phyloP scores from a whole-genome alignment of 1,140 invertebrate genomes.

The Meloidogyne hapla region DNA sequence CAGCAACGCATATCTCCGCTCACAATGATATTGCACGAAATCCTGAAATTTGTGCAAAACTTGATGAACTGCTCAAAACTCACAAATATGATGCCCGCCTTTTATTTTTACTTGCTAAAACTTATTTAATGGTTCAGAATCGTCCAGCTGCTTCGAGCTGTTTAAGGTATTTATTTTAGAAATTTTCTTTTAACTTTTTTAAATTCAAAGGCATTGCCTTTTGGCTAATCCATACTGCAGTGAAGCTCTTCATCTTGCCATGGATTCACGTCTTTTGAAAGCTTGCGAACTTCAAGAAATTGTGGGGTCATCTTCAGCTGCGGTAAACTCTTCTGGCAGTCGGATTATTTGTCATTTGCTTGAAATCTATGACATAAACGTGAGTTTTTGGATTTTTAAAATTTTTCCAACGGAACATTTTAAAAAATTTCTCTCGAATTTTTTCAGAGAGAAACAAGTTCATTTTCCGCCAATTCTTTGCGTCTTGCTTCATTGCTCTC shows the following conservation, averaged over 20 bases:
- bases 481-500: conserved; percentile 19
- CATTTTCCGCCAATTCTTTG: neutral
- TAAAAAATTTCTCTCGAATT: neutral
- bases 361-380: conserved; percentile 38
- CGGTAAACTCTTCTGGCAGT: conserved; percentile 26
- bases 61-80: conserved; percentile 33
- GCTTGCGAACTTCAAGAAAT: conserved; percentile 30
- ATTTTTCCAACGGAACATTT: too few relatives aligned
- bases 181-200: neutral
- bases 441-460: conserved; percentile 30
- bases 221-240: conserved; percentile 38
- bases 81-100: conserved; percentile 43
- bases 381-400: neutral
- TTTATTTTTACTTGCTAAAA: conserved; percentile 43
- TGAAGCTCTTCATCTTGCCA: conserved; percentile 43
- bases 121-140: conserved; percentile 52
- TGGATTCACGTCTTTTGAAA: conserved; percentile 36
- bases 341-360: conserved; percentile 34
- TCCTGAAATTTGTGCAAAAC: conserved; percentile 12
- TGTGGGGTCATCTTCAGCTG: conserved; percentile 10
- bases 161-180: conserved; percentile 13
- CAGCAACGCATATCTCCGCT: conserved; percentile 24
- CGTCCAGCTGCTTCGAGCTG: conserved; percentile 40
- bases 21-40: conserved; percentile 16
- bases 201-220: conserved; percentile 31